Evolutionary conservation across 2,113 vertebrate species (phyloP), one percentile per base, ranked within the genome.

Genomic region (Sterna hirundo): DNA sequence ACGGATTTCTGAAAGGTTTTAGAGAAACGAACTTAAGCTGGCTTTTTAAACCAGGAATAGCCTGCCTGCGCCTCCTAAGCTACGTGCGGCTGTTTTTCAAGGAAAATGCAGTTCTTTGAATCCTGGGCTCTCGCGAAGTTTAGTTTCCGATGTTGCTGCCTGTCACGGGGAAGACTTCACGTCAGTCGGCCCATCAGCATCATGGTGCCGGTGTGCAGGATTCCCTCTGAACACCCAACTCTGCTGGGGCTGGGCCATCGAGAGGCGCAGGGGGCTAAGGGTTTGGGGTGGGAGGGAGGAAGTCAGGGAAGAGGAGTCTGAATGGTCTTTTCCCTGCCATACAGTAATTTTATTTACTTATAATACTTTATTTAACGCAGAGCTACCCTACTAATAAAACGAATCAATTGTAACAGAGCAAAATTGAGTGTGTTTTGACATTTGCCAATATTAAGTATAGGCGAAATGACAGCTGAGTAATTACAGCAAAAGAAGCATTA

Each of bases 121-220:
- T 74, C 15, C 17, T 58, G 25, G n/a, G 16, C 16, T 88, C 10
- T 32, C 42, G n/a, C 0, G 0, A 71, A 19, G 15, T 57, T 83
- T 42, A 68, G 25, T 18, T 21, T 75, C 26, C 40, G 34, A 77
- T 81, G 36, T 4, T 65, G 29, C 29, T 72, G 44, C 38, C 40
- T 75, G 25, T 51, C 25, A 27, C 30, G 27, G 26, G 34, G 51
- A 14, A 58, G 46, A 10, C 15, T 23, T 64, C 36, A 29, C 1
- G 2, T 58, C 38, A 20, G 19, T 16, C 5, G 5, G 10, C 23
- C 25, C 4, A 10, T 55, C 46, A 81, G n/a, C 46, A 23, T 32
- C 1, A 0, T 52, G 1, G 4, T 62, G 61, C 42, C 2, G 6
- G 36, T 49, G 0, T 47, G 22, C 26, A 44, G 13, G 36, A 34